phyloP scores from a whole-genome alignment of 2,113 vertebrate genomes.

The Trochalopteron elliotii region DNA sequence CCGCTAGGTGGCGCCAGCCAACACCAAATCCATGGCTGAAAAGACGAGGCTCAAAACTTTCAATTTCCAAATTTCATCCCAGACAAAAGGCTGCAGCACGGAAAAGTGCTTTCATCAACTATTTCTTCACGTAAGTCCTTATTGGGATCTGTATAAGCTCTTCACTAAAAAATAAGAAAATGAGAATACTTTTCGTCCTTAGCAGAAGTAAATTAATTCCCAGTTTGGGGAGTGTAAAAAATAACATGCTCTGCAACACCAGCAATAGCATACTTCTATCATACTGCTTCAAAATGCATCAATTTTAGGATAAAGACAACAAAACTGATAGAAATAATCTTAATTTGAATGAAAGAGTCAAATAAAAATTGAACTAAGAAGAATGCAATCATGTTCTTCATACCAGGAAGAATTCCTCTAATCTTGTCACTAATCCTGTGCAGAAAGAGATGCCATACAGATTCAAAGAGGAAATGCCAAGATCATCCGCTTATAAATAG shows the following conservation, averaged over 20 bases:
- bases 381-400: background rate
- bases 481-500: background rate
- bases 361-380: background rate
- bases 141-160: background rate
- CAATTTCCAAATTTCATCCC: background rate
- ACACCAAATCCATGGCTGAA: slow-evolving; percentile 33
- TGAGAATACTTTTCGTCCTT: background rate
- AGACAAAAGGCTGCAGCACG: background rate
- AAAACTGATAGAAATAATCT: background rate
- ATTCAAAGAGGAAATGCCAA: slow-evolving; percentile 1
- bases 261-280: background rate
- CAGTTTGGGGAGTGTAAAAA: background rate
- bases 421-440: background rate
- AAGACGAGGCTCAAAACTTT: background rate
- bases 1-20: slow-evolving; percentile 71
- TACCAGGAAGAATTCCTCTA: background rate
- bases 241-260: background rate
- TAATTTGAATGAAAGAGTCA: background rate
- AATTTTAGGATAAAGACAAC: background rate
- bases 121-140: background rate
- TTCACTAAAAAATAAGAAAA: background rate
- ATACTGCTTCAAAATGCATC: background rate
- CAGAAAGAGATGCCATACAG: background rate
- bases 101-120: background rate
- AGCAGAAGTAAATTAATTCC: background rate